Base-by-base conservation (phyloP, 1,140 invertebrate genomes). In the Hyposmocoma kahamanoa region DNA sequence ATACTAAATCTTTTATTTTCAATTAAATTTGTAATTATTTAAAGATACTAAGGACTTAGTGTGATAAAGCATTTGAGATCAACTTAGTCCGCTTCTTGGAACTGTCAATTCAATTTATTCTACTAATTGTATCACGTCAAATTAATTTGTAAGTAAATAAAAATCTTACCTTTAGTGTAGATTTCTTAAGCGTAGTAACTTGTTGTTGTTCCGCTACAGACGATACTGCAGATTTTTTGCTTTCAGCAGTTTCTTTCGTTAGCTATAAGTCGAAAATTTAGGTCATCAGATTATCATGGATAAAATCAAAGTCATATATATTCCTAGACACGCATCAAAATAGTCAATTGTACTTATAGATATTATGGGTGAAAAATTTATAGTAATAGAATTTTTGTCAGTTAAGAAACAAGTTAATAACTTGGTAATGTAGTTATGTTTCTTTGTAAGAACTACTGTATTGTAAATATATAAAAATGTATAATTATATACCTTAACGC, bases 401-500 rank as follows among this genome's bases (percentile, higher is more conserved):
- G n/a, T n/a, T n/a, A n/a, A n/a, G n/a, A n/a, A n/a, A n/a, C n/a
- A n/a, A n/a, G n/a, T n/a, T n/a, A n/a, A n/a, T n/a, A n/a, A n/a
- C n/a, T n/a, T n/a, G n/a, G n/a, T n/a, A n/a, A n/a, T n/a, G n/a
- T n/a, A n/a, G n/a, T n/a, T n/a, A n/a, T n/a, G n/a, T n/a, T n/a
- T 30, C 28, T n/a, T 6, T 2, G 28, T 30, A 13, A n/a, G 2
- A 30, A 30, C 13, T 10, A 30, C 28, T 30, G 2, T 30, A 30
- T 30, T 2, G 46, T 32, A 49, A 36, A 21, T n/a, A 42, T 34
- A 28, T 45, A 32, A 42, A n/a, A 46, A 51, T 24, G 18, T 39
- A 38, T 42, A 8, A 53, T 55, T 67, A n/a, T n/a, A n/a, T 67
- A 89, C 90, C 87, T 90, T 88, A 57, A 89, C 71, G 26, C 77